These are phyloP conservation scores for Hycleus cichorii DNA, from an alignment of 1,140 invertebrate genomes.

Conservation along the genomic window DNA sequence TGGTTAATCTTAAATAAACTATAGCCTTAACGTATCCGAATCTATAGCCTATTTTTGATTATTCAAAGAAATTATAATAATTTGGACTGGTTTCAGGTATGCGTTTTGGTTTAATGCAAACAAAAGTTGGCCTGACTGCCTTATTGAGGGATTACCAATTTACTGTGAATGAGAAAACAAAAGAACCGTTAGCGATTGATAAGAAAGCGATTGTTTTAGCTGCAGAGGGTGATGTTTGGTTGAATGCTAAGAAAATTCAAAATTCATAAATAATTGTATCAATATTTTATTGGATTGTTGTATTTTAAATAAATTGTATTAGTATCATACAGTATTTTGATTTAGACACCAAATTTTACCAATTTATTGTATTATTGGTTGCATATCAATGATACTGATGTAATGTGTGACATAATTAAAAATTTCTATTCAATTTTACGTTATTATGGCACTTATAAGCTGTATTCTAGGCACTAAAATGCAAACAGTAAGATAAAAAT, in stretches of 20 bases:
- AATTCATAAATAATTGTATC: not conserved
- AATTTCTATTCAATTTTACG: too few relatives aligned
- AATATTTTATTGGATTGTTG: too few relatives aligned
- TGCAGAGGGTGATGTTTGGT: slow-evolving; percentile 11
- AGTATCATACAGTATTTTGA: too few relatives aligned
- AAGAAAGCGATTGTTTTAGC: slow-evolving; percentile 2
- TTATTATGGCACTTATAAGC: too few relatives aligned
- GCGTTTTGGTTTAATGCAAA: slow-evolving; percentile 38
- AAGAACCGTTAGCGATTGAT: slow-evolving; percentile 3
- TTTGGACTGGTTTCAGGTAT: slow-evolving; percentile 23
- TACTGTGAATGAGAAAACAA: not conserved
- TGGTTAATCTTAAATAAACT: too few relatives aligned
- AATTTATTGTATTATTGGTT: too few relatives aligned
- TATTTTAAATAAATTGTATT: too few relatives aligned
- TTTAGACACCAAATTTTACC: too few relatives aligned
- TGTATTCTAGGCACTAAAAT: too few relatives aligned
- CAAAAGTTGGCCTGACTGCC: slow-evolving; percentile 31
- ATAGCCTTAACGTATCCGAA: slow-evolving; percentile 44
- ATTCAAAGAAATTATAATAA: not conserved
- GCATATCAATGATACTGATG: too few relatives aligned
- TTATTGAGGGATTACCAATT: slow-evolving; percentile 31
- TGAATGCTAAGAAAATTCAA: slow-evolving; percentile 12
- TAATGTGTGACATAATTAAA: too few relatives aligned
- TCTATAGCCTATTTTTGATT: not conserved
- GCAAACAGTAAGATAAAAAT: too few relatives aligned